Base-by-base conservation (phyloP, 1,140 invertebrate genomes). In the Heliconius hermathena region DNA sequence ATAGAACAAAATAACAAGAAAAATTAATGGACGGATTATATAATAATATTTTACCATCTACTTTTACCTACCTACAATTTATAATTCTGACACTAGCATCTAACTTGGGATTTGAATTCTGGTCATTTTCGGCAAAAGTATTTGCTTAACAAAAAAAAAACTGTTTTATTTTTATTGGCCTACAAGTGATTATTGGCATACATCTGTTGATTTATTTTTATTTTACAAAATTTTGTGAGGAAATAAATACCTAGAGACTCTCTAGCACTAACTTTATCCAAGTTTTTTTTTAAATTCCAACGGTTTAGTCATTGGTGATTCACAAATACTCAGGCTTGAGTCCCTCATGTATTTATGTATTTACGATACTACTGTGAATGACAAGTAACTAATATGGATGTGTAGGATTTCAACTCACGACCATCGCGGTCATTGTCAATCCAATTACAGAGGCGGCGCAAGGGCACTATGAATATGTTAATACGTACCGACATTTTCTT, bases 371-470 rank as follows among this genome's bases (percentile, higher is more conserved):
- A 60, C n/a, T 22, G 26, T 22, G 54, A 66, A 66, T 66, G 60
- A 66, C 60, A 66, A 66, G 60, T 66, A 66, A 29, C 22, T 66
- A 29, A 9, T 66, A 66, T 29, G 0, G 11, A 29, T 29, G 22
- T 29, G 26, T 22, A 57, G 13, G 26, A 66, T 66, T 66, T 66
- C 60, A 66, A 22, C 26, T 66, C 22, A 66, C 22, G 60, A 66
- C 26, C 26, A 29, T 66, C 22, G 60, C 60, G 60, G 9, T 66
- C 60, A 66, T 66, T 66, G 60, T 66, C 26, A 66, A 5, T 66
- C 60, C 60, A 29, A 66, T 66, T 66, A 66, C 26, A 66, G 22
- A 66, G 60, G 60, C 54, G 54, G 54, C 60, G 26, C 60, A 66
- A 66, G 60, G 60, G 26, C 60, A 16, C 9, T 66, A 2, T 66